Conservation (phyloP, 2,113 vertebrate genomes). For the Chionodraco myersi region DNA sequence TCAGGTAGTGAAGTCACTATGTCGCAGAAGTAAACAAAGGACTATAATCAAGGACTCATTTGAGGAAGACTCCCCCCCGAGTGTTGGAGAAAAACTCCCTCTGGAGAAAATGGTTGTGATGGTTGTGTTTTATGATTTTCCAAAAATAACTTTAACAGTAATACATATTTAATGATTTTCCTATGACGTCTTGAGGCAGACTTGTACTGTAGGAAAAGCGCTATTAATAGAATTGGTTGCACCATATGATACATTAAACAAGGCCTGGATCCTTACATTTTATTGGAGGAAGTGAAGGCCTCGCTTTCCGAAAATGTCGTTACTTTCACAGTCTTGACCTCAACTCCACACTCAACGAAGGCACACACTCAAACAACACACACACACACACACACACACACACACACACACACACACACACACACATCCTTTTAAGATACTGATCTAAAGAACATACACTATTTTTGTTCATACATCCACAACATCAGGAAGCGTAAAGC, state of each 20-base stretch:
- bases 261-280: neutral
- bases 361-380: neutral
- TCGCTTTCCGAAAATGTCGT: neutral
- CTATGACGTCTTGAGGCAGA: neutral
- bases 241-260: neutral
- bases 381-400: too few relatives aligned
- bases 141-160: neutral
- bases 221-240: neutral
- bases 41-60: too few relatives aligned
- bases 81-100: too few relatives aligned
- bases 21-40: too few relatives aligned
- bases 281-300: neutral
- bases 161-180: neutral
- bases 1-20: too few relatives aligned
- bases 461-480: constrained; percentile 35
- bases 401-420: neutral
- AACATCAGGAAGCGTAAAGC: constrained; percentile 48
- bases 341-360: neutral
- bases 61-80: too few relatives aligned
- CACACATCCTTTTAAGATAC: neutral
- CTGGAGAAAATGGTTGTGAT: neutral
- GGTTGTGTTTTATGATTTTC: neutral
- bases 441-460: constrained; percentile 21
- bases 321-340: neutral
- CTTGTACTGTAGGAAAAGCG: neutral